Evolutionary conservation across 2,113 vertebrate genomes (phyloP).

Genomic region (Hemicordylus capensis): DNA sequence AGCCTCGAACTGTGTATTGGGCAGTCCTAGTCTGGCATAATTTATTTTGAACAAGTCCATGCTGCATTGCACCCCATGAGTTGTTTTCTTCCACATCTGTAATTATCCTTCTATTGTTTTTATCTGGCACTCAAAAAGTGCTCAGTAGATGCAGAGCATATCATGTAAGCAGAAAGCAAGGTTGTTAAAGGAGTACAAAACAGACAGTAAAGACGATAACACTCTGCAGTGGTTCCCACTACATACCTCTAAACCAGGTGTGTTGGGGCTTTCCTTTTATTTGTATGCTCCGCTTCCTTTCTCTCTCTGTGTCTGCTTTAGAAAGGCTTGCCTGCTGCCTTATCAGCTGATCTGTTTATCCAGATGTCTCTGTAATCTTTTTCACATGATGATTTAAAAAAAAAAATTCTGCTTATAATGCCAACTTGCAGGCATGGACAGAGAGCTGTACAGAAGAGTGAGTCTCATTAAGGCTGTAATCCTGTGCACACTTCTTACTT

Average conservation of each 20-base stretch:
- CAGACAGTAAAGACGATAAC: neutral
- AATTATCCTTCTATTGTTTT: neutral
- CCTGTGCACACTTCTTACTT: too few species aligned
- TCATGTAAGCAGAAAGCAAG: neutral
- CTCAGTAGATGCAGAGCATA: neutral
- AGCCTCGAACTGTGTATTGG: neutral
- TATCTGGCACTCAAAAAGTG: neutral
- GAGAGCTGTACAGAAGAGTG: neutral
- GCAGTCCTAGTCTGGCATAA: neutral
- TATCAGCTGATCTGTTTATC: neutral
- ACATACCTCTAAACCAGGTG: neutral
- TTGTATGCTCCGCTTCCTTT: neutral
- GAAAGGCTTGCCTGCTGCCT: neutral
- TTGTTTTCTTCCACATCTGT: neutral
- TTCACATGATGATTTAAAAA: neutral
- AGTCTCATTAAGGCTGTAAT: too few species aligned
- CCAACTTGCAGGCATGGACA: neutral
- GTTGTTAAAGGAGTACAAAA: neutral
- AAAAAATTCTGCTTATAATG: neutral
- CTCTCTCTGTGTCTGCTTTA: neutral
- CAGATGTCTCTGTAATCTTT: constrained; percentile 11
- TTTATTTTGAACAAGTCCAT: neutral
- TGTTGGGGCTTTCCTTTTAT: neutral
- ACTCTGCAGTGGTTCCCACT: neutral
- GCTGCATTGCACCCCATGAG: neutral